These are phyloP conservation scores for Philereme transversata DNA, from an alignment of 2,888 invertebrate species.

Conservation along the genomic window DNA sequence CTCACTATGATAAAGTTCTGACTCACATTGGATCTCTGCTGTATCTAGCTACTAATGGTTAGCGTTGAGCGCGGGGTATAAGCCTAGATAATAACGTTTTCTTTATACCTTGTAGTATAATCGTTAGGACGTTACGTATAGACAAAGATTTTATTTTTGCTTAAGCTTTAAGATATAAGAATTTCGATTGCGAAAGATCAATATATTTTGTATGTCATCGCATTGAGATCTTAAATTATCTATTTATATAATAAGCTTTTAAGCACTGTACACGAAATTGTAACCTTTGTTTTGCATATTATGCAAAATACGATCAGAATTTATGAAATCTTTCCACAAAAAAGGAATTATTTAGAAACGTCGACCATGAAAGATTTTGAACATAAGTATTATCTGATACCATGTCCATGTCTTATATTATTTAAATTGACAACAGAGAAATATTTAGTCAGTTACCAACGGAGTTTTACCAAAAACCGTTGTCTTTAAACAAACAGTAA, in stretches of 20 bases:
- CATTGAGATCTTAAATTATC: constrained; percentile 60
- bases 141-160: constrained; percentile 81
- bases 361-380: background rate
- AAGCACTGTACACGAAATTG: constrained; percentile 42
- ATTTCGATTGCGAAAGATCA: constrained; percentile 75
- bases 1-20: constrained; percentile 10
- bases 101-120: constrained; percentile 52
- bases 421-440: background rate
- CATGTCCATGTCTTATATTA: background rate
- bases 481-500: background rate
- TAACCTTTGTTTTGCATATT: constrained; percentile 34
- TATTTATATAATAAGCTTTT: constrained; percentile 66
- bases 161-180: constrained; percentile 77
- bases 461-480: background rate
- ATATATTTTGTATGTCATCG: constrained; percentile 79
- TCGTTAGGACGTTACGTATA: constrained; percentile 58
- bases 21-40: constrained; percentile 35
- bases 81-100: constrained; percentile 63
- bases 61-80: constrained; percentile 78
- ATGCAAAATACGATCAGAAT: constrained; percentile 35
- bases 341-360: constrained; percentile 3
- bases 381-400: background rate
- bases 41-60: constrained; percentile 50
- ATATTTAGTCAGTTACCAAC: background rate
- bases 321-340: constrained; percentile 28